Base-by-base conservation (phyloP, 1,140 invertebrate species). In the Drosophila insularis region DNA sequence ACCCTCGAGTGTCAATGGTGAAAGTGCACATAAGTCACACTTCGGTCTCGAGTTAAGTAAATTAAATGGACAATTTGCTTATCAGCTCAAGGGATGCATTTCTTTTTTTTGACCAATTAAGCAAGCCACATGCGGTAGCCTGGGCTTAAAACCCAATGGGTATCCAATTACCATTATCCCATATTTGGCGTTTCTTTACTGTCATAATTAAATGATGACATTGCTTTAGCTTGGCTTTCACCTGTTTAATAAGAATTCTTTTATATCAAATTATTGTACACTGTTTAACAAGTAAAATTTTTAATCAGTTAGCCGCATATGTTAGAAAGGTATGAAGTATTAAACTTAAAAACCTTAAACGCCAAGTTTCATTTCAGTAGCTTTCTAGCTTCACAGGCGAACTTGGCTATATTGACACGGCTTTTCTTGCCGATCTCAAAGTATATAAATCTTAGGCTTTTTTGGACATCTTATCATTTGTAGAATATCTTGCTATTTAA, bases 11-110 rank as follows among this genome's bases (percentile, higher is more conserved):
- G 61, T 50, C 71, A 80, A 80, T 89, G 85, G 84, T 89, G 85
- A 89, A 89, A 89, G 84, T 89, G 80, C 59, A 85, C 84, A 84
- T 87, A 89, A 84, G 80, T 87, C 81, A 87, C 84, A 82, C 80
- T 68, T 76, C 77, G 56, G 62, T 32, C 58, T 21, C 7, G 53
- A 27, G 43, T 56, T 68, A 19, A 50, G 63, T 63, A 50, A 50
- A 50, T 50, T 50, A 50, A 50, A 50, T 50, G 43, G 17, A 50
- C 73, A 89, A 84, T 89, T 89, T 84, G 85, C 84, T 82, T 89
- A 87, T 87, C 84, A 74, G 54, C 64, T 27, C 46, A 32, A 17
- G 62, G 37, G 66, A 31, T 54, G 63, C 23, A 53, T 35, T 61
- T 63, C 62, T 46, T 63, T 32, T 59, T 50, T 63, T 68, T 78